phyloP scores from a whole-genome alignment of 2,113 vertebrate genomes.

The Tretioscincus oriximinensis region DNA sequence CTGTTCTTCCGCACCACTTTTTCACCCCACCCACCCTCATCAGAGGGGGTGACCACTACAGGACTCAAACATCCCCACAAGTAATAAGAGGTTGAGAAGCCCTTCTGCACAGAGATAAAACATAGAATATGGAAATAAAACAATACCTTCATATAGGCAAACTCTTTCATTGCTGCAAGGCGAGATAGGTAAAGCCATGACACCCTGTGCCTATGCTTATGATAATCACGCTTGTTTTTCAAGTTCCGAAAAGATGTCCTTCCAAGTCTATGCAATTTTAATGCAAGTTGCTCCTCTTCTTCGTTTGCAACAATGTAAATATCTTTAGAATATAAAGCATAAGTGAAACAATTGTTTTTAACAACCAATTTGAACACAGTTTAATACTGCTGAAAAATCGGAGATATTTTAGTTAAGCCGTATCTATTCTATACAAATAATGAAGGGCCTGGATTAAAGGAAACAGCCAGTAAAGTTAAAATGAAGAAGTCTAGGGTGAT shows the following conservation, averaged over 20 bases:
- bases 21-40: too few relatives aligned
- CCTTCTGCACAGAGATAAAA: background rate
- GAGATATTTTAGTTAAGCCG: background rate
- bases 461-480: too few relatives aligned
- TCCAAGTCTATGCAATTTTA: constrained; percentile 93
- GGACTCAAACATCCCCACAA: too few relatives aligned
- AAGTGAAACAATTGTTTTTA: background rate
- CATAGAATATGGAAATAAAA: background rate
- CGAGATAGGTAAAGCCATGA: constrained; percentile 98
- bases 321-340: constrained; percentile 70
- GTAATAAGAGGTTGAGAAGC: background rate
- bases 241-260: constrained; percentile 94
- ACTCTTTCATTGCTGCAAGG: constrained; percentile 97
- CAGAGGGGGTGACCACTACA: too few relatives aligned
- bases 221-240: constrained; percentile 97
- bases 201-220: constrained; percentile 89
- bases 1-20: too few relatives aligned
- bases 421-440: background rate
- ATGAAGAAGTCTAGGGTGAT: too few relatives aligned
- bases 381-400: background rate
- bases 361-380: background rate
- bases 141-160: constrained; percentile 97
- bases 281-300: constrained; percentile 83
- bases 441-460: too few relatives aligned
- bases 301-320: constrained; percentile 94